phyloP scores from a whole-genome alignment of 2,113 vertebrate genomes.

The Lepidothrix coronata region DNA sequence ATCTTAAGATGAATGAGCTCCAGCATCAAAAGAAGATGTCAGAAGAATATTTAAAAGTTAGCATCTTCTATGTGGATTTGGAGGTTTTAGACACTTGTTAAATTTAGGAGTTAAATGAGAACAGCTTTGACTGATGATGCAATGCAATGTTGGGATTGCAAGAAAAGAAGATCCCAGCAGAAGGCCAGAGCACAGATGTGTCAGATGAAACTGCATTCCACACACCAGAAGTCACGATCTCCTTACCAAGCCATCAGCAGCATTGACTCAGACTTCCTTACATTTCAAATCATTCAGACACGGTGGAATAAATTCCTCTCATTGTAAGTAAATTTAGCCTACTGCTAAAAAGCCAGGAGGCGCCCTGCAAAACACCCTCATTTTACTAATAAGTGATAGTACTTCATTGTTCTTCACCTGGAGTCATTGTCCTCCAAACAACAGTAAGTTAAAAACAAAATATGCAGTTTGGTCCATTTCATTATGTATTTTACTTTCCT shows the following conservation, averaged over 20 bases:
- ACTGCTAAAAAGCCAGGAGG: background rate
- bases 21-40: constrained; percentile 27
- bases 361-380: background rate
- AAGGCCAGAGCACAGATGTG: constrained; percentile 45
- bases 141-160: constrained; percentile 26
- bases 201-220: constrained; percentile 43
- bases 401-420: background rate
- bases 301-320: background rate
- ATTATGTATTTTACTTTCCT: background rate
- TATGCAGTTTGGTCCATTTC: background rate
- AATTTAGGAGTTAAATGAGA: constrained; percentile 37
- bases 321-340: background rate
- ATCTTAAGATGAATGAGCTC: background rate
- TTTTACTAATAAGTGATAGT: background rate
- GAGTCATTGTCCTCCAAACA: background rate
- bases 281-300: constrained; percentile 21
- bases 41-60: constrained; percentile 16
- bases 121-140: constrained; percentile 44
- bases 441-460: background rate
- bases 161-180: constrained; percentile 29
- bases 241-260: background rate
- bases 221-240: constrained; percentile 17
- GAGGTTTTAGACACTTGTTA: constrained; percentile 29
- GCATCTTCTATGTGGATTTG: constrained; percentile 39
- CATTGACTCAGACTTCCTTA: background rate